phyloP scores from a whole-genome alignment of 2,113 vertebrate genomes.

The Stegastes partitus region DNA sequence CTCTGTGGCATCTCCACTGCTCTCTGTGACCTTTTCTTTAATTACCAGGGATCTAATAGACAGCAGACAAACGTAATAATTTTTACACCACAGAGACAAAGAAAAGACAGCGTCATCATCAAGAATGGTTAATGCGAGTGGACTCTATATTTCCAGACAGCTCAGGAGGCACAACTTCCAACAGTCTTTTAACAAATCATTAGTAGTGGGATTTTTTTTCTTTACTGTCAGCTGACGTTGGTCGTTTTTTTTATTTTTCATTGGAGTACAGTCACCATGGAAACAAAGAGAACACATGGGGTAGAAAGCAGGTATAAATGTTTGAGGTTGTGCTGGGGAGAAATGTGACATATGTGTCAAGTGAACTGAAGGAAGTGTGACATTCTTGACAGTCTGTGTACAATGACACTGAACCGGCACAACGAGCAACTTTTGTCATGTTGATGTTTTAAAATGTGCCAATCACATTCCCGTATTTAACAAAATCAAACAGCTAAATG shows the following conservation, averaged over 20 bases:
- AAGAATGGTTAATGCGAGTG: not conserved
- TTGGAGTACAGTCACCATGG: conserved; percentile 7
- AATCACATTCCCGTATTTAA: conserved; percentile 24
- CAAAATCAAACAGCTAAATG: not conserved
- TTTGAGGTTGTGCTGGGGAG: conserved; percentile 36
- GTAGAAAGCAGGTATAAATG: conserved; percentile 46
- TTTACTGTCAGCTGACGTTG: conserved; percentile 39
- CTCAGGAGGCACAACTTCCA: not conserved
- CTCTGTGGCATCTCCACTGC: conserved; percentile 8
- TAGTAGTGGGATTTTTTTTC: conserved; percentile 2
- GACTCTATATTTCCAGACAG: conserved; percentile 1
- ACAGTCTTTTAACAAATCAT: not conserved
- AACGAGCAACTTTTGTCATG: conserved; percentile 33
- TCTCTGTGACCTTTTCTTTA: conserved; percentile 53
- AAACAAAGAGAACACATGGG: conserved; percentile 17
- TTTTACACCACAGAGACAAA: conserved; percentile 17
- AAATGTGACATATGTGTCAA: conserved; percentile 47
- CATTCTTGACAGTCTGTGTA: conserved; percentile 39
- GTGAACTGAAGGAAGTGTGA: conserved; percentile 33
- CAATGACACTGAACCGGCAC: conserved; percentile 35
- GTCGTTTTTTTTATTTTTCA: conserved; percentile 22
- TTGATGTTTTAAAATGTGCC: conserved; percentile 41
- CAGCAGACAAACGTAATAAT: conserved; percentile 19
- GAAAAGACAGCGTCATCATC: not conserved
- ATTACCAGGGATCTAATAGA: conserved; percentile 45